These are phyloP conservation scores for Salvelinus namaycush DNA, from an alignment of 2,113 vertebrate genomes.

Conservation along the genomic window DNA sequence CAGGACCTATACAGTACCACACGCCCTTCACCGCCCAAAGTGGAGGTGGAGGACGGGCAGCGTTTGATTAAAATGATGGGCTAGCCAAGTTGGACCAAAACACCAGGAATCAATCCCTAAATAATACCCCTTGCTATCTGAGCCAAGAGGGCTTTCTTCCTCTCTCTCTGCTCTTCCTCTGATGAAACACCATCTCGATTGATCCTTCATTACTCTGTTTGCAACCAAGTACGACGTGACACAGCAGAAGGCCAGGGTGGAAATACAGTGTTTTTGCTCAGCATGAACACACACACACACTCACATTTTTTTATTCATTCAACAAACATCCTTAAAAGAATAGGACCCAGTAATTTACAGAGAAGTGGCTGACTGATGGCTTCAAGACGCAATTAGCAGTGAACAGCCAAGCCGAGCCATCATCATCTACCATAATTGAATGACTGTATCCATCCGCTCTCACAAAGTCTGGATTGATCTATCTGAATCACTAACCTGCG, in stretches of 20 bases:
- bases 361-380: conserved; percentile 1
- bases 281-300: background rate
- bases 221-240: background rate
- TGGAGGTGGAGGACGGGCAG: background rate
- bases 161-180: too few relatives aligned
- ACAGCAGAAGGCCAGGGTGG: background rate
- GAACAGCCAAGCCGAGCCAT: background rate
- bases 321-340: background rate
- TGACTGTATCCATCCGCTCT: background rate
- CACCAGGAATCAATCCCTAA: background rate
- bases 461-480: background rate
- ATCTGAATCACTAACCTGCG: too few relatives aligned
- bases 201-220: background rate
- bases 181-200: background rate
- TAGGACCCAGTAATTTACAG: background rate
- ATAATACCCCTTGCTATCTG: background rate
- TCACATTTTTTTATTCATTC: background rate
- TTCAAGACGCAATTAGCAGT: background rate
- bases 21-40: background rate
- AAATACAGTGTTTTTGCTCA: background rate
- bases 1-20: too few relatives aligned
- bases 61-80: background rate
- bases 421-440: background rate
- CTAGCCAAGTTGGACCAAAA: background rate
- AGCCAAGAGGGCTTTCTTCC: background rate